These are phyloP conservation scores for Thyatira batis DNA, from an alignment of 2,888 invertebrate species.

Conservation along the genomic window DNA sequence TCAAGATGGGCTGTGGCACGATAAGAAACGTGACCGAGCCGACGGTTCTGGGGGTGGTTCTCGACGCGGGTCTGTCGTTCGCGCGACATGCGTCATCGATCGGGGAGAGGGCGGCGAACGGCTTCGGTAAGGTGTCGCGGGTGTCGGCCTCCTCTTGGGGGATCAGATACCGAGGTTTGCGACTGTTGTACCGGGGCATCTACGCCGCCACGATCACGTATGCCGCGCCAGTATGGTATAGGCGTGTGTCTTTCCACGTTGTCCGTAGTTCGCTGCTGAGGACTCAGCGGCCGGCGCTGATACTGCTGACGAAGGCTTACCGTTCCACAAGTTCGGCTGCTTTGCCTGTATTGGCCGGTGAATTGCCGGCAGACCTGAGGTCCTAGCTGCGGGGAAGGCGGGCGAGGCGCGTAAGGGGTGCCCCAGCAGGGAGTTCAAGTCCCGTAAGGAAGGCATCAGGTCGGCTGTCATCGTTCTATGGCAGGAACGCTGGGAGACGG, in stretches of 20 bases:
- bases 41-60: slow-evolving; percentile 16
- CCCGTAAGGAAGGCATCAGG: neutral
- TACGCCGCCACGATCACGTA: slow-evolving; percentile 13
- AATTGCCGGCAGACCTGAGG: slow-evolving; percentile 31
- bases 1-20: slow-evolving; percentile 4
- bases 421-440: neutral
- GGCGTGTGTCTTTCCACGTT: slow-evolving; percentile 6
- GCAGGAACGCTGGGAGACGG: neutral
- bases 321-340: slow-evolving; percentile 26
- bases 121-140: slow-evolving; percentile 28
- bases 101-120: slow-evolving; percentile 19
- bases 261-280: slow-evolving; percentile 20
- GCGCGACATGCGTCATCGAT: slow-evolving; percentile 15
- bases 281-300: slow-evolving; percentile 18
- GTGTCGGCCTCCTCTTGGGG: slow-evolving; percentile 33
- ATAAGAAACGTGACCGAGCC: neutral
- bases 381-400: slow-evolving; percentile 18
- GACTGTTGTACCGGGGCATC: slow-evolving; percentile 12
- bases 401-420: neutral
- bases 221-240: slow-evolving; percentile 20
- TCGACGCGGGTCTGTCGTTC: slow-evolving; percentile 16
- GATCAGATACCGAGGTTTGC: slow-evolving; percentile 17
- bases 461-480: neutral
- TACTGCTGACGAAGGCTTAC: slow-evolving; percentile 33
- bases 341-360: slow-evolving; percentile 30